phyloP scores from a whole-genome alignment of 2,888 invertebrate species.

The Hirtodrosophila duncani region DNA sequence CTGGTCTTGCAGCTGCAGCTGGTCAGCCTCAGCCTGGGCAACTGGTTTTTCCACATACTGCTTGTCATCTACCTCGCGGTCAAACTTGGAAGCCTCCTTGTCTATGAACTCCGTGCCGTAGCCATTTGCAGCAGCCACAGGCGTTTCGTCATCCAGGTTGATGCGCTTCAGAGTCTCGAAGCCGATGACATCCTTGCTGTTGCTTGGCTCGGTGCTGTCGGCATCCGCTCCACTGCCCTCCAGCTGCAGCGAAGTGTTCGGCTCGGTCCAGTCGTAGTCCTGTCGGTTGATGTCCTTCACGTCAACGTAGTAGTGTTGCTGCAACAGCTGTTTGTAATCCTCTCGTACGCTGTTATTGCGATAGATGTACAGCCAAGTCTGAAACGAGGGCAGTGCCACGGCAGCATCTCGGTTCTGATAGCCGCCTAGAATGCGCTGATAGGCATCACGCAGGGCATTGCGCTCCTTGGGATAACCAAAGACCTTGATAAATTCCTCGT shows the following conservation, averaged over 20 bases:
- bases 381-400: conserved; percentile 80
- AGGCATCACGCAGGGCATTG: conserved; percentile 58
- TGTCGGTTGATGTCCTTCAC: conserved; percentile 79
- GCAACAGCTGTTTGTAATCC: conserved; percentile 81
- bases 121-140: conserved; percentile 42
- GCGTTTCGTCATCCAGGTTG: conserved; percentile 58
- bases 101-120: conserved; percentile 63
- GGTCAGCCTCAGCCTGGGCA: conserved; percentile 74
- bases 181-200: conserved; percentile 77
- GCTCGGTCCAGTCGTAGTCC: conserved; percentile 71
- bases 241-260: conserved; percentile 56
- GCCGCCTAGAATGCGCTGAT: conserved; percentile 59
- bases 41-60: conserved; percentile 78
- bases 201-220: conserved; percentile 51
- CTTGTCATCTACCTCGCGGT: conserved; percentile 77
- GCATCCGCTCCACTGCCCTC: conserved; percentile 18
- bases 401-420: conserved; percentile 63
- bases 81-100: conserved; percentile 77
- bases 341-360: conserved; percentile 83
- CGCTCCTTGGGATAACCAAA: conserved; percentile 81
- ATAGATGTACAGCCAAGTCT: conserved; percentile 84
- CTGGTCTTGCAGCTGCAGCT: conserved; percentile 27
- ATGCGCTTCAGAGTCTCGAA: conserved; percentile 78
- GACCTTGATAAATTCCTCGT: conserved; percentile 80
- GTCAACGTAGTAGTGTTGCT: conserved; percentile 82